These are phyloP conservation scores for Andrena bucephala DNA, from an alignment of 2,888 invertebrate species.

Conservation along the genomic window DNA sequence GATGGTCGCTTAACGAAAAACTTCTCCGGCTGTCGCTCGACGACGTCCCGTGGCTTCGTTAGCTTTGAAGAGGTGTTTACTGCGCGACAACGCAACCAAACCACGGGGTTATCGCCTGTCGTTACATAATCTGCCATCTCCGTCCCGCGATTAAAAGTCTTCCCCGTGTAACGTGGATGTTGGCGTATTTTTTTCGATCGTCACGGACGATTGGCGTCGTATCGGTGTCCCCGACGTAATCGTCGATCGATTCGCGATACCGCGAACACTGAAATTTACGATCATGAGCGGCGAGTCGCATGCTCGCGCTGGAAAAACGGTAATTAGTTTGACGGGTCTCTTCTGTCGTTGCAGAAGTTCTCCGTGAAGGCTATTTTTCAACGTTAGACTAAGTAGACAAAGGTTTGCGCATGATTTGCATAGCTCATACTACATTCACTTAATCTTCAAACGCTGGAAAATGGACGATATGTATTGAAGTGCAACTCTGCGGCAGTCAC, in stretches of 20 bases:
- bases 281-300: background rate
- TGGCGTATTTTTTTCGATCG: constrained; percentile 13
- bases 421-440: too few species aligned
- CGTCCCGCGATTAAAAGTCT: constrained; percentile 31
- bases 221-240: constrained; percentile 10
- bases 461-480: too few species aligned
- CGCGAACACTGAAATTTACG: background rate
- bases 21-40: background rate
- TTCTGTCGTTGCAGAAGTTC: background rate
- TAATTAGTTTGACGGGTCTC: background rate
- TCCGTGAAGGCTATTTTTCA: too few species aligned
- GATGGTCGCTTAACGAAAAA: background rate
- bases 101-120: constrained; percentile 49
- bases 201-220: constrained; percentile 5
- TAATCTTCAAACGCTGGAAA: too few species aligned
- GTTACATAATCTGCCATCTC: constrained; percentile 56
- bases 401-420: too few species aligned
- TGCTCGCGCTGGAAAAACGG: background rate
- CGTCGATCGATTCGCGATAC: constrained; percentile 31
- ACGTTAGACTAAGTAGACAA: too few species aligned
- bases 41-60: background rate
- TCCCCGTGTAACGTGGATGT: constrained; percentile 10
- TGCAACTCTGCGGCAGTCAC: too few species aligned
- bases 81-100: constrained; percentile 12
- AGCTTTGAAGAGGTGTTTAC: constrained; percentile 13